Evolutionary conservation across 1,140 invertebrate genomes (phyloP).

Genomic region (Cataglyphis hispanica): DNA sequence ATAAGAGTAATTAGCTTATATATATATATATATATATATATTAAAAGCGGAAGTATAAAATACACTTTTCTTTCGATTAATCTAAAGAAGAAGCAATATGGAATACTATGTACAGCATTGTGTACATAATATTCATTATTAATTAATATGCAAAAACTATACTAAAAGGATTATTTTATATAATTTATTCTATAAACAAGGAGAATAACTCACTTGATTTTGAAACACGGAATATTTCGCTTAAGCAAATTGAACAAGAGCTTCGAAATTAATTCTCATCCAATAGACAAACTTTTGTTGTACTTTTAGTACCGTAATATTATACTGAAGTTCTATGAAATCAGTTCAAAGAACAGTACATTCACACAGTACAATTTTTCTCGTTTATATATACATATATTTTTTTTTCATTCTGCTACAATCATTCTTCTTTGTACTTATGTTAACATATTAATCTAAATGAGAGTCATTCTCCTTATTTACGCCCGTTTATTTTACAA

Average conservation of each 20-base stretch:
- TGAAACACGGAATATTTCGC: too few species aligned
- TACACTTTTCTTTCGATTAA: constrained; percentile 62
- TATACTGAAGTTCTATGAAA: constrained; percentile 35
- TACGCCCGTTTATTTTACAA: constrained; percentile 59
- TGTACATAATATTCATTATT: background rate
- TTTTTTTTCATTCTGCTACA: constrained; percentile 48
- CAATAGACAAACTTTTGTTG: too few species aligned
- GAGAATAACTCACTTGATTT: too few species aligned
- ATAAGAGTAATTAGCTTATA: constrained; percentile 66
- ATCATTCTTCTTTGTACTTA: constrained; percentile 70
- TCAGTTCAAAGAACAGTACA: background rate
- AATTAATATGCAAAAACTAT: too few species aligned
- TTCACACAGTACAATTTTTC: too few species aligned
- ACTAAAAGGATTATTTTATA: too few species aligned
- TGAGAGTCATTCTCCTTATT: constrained; percentile 25
- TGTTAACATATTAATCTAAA: constrained; percentile 63
- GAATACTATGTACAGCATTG: constrained; percentile 76
- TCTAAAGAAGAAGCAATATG: constrained; percentile 63
- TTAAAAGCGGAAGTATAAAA: constrained; percentile 80
- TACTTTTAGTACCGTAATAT: too few species aligned
- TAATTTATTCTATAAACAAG: too few species aligned
- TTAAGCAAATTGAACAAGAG: too few species aligned
- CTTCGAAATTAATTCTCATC: too few species aligned
- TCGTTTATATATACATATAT: constrained; percentile 10
- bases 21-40: constrained; percentile 19